Percentiles rank a stretch among this genome's conserved stretches.
These are phyloP conservation scores for Eupithecia vulgata DNA, from an alignment of 2,888 invertebrate genomes.

Conservation along the genomic window DNA sequence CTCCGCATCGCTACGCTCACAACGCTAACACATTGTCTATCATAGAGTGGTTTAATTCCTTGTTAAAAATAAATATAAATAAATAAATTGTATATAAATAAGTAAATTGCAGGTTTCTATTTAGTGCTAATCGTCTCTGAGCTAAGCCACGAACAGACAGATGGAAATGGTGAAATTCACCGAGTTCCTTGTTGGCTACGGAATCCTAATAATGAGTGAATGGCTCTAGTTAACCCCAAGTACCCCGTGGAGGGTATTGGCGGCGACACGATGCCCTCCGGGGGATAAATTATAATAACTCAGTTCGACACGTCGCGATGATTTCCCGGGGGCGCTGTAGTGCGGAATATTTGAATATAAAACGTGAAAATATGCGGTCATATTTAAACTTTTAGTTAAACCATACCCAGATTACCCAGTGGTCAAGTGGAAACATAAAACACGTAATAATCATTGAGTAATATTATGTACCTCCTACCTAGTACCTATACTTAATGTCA, in stretches of 20 bases:
- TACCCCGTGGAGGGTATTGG: not conserved
- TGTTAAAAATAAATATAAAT: too few relatives aligned
- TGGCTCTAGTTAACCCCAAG: not conserved
- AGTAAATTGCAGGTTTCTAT: too few relatives aligned
- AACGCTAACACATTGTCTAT: too few relatives aligned
- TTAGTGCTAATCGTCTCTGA: too few relatives aligned
- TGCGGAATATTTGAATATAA: not conserved
- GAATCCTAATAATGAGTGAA: not conserved
- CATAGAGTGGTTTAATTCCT: too few relatives aligned
- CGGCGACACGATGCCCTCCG: constrained; percentile 7
- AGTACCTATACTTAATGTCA: too few relatives aligned
- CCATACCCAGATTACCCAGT: too few relatives aligned
- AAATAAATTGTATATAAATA: too few relatives aligned
- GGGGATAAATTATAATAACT: constrained; percentile 27
- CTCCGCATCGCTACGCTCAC: too few relatives aligned
- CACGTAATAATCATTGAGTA: too few relatives aligned
- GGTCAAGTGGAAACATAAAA: not conserved
- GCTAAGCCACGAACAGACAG: too few relatives aligned
- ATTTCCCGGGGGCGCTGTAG: constrained; percentile 25
- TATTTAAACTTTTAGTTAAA: not conserved
- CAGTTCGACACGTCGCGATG: constrained; percentile 13
- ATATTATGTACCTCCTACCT: too few relatives aligned
- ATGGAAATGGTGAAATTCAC: not conserved
- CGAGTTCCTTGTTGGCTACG: not conserved
- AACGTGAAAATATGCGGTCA: not conserved